Percentiles rank a stretch among this genome's conserved stretches.
Evolutionary conservation across 2,113 vertebrate species (phyloP).

Genomic region (Climacteris rufus): DNA sequence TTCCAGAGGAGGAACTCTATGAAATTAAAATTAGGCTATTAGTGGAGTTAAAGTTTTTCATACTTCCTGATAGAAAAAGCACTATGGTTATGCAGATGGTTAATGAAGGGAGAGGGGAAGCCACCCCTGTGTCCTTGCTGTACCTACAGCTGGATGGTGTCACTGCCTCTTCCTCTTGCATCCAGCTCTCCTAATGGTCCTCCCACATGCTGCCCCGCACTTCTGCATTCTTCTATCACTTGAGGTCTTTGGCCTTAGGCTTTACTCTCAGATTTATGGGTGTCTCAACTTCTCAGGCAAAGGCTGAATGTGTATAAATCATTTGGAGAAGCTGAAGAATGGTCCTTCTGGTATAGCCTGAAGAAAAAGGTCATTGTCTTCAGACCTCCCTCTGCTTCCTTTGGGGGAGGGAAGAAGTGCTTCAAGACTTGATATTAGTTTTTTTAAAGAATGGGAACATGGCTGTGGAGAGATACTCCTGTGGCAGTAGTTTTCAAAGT

Average conservation of each 20-base stretch:
- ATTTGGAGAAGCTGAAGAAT: not conserved
- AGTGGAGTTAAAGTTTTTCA: not conserved
- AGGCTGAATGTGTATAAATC: not conserved
- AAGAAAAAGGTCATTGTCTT: not conserved
- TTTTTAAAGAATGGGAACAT: not conserved
- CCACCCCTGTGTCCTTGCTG: accelerated
- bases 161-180: not conserved
- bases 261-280: not conserved
- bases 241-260: not conserved
- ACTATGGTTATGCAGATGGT: not conserved
- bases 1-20: not conserved
- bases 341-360: not conserved
- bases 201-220: not conserved
- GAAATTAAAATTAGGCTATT: not conserved
- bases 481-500: not conserved
- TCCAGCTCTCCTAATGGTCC: not conserved
- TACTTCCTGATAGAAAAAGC: not conserved
- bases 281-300: not conserved
- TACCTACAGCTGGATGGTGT: not conserved
- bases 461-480: not conserved
- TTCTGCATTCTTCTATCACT: not conserved
- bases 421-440: not conserved
- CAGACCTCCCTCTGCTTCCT: not conserved
- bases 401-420: not conserved
- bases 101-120: not conserved